A percentile compares a stretch with the other conserved stretches of the same genome.
Evolutionary conservation across 2,113 vertebrate species (phyloP).

Genomic region (Pachypanchax playfairii): DNA sequence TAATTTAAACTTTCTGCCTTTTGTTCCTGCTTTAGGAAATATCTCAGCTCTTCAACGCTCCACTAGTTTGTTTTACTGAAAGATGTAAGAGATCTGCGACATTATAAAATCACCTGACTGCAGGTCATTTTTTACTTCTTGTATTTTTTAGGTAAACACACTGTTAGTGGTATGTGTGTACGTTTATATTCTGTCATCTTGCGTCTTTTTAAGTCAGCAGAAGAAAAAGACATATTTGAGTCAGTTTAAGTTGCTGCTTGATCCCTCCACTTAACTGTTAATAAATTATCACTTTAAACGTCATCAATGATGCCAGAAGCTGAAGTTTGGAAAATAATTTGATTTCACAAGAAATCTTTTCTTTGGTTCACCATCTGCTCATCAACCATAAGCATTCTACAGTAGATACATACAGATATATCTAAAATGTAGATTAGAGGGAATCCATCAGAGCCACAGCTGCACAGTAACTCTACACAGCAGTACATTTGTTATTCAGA

Average conservation of each 20-base stretch:
- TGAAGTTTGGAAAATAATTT: constrained; percentile 41
- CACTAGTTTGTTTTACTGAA: too few species aligned
- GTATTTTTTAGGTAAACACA: too few species aligned
- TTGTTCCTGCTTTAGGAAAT: too few species aligned
- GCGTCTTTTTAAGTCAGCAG: constrained; percentile 46
- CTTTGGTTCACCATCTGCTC: background rate
- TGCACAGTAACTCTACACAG: background rate
- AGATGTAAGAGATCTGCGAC: too few species aligned
- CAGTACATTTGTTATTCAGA: constrained; percentile 44
- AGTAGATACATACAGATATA: background rate
- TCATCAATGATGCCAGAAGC: constrained; percentile 41
- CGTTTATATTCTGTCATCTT: too few species aligned
- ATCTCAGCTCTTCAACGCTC: too few species aligned
- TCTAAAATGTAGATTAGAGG: background rate
- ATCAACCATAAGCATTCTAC: accelerated
- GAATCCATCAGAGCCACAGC: background rate
- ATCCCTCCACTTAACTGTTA: constrained; percentile 4
- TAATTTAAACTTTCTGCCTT: too few species aligned
- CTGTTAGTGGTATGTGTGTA: too few species aligned
- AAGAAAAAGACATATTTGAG: constrained; percentile 72
- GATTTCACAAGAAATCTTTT: constrained; percentile 13
- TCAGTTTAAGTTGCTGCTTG: constrained; percentile 20
- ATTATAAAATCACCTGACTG: too few species aligned
- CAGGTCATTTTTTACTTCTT: background rate
- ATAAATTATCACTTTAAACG: constrained; percentile 59